These are phyloP conservation scores for Drosophila greeni DNA, from an alignment of 2,888 invertebrate species.

Conservation along the genomic window DNA sequence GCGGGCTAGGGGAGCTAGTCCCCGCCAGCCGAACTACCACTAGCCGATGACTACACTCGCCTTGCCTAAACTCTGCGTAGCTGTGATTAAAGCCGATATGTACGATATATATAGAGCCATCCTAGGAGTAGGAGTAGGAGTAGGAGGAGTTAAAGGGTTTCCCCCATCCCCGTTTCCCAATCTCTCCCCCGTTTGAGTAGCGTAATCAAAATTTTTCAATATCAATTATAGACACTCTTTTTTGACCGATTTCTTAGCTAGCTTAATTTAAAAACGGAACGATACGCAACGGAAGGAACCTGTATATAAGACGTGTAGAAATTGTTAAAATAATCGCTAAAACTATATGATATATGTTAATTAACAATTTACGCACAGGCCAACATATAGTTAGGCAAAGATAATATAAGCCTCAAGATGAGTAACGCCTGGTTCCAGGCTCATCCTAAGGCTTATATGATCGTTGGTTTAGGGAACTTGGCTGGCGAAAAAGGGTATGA, in stretches of 20 bases:
- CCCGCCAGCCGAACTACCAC: slow-evolving; percentile 1
- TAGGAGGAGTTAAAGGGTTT: slow-evolving; percentile 2
- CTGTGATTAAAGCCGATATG: slow-evolving; percentile 66
- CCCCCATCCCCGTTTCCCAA: neutral
- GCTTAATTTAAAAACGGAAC: slow-evolving; percentile 10
- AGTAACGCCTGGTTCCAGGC: neutral
- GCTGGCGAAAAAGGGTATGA: slow-evolving; percentile 14
- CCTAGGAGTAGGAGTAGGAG: slow-evolving; percentile 16
- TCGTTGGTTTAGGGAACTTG: slow-evolving; percentile 16
- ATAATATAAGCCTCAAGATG: neutral
- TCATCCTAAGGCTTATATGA: neutral
- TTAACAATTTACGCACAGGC: slow-evolving; percentile 32
- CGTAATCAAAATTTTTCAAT: slow-evolving; percentile 44
- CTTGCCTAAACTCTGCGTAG: slow-evolving; percentile 69
- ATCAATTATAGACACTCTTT: slow-evolving; percentile 27
- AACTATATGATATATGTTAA: slow-evolving; percentile 9
- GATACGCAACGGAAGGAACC: slow-evolving; percentile 7
- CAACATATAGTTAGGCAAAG: slow-evolving; percentile 14
- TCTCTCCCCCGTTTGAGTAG: slow-evolving; percentile 22
- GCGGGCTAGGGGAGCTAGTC: slow-evolving; percentile 54
- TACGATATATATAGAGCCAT: slow-evolving; percentile 34
- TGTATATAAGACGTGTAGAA: slow-evolving; percentile 24
- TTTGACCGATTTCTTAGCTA: slow-evolving; percentile 29
- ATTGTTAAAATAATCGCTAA: slow-evolving; percentile 22
- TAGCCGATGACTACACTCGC: slow-evolving; percentile 50